These are phyloP conservation scores for Cyprinella venusta DNA, from an alignment of 2,797 vertebrate genomes.

Conservation along the genomic window DNA sequence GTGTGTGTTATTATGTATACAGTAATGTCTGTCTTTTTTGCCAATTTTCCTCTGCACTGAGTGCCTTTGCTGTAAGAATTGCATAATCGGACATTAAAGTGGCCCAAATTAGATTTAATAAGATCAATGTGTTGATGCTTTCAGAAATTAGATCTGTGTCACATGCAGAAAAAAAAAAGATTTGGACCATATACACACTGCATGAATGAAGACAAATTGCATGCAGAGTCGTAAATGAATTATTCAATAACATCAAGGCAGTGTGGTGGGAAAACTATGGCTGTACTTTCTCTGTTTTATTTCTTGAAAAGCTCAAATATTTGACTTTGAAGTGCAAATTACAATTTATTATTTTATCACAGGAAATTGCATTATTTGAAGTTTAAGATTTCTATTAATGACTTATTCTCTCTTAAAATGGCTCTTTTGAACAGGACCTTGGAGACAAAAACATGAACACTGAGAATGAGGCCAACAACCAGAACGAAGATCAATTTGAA, in stretches of 20 bases:
- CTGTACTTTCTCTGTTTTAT: constrained; percentile 22
- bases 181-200: neutral
- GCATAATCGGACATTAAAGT: neutral
- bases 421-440: constrained; percentile 65
- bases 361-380: constrained; percentile 21
- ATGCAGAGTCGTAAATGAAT: constrained; percentile 27
- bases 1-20: neutral
- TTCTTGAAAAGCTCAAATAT: constrained; percentile 22
- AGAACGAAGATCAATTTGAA: constrained; percentile 85
- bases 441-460: constrained; percentile 79
- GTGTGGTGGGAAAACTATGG: constrained; percentile 14
- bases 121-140: constrained; percentile 22
- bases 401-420: constrained; percentile 7
- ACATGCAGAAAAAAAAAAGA: neutral
- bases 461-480: constrained; percentile 84
- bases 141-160: constrained; percentile 13
- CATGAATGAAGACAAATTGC: constrained; percentile 3
- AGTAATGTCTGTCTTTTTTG: neutral
- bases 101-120: constrained; percentile 22
- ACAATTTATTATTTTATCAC: neutral
- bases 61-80: constrained; percentile 5
- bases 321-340: constrained; percentile 19
- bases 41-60: neutral
- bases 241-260: constrained; percentile 27
- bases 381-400: constrained; percentile 5